A percentile compares a stretch with the other conserved stretches of the same genome.
Conservation (phyloP, 2,888 invertebrate genomes). For the Rapana venosa region DNA sequence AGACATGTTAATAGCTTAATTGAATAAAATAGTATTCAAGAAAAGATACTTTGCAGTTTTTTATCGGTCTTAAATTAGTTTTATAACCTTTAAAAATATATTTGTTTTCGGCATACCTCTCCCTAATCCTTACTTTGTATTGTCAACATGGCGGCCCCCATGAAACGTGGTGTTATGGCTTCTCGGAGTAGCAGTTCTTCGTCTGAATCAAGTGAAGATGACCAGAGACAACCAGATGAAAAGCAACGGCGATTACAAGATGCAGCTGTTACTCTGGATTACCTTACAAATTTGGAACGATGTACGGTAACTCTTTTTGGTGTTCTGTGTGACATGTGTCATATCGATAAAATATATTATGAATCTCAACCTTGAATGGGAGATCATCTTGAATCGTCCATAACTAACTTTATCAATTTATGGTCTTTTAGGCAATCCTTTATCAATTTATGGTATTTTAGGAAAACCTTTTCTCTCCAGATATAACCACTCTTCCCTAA, state of each 20-base stretch:
- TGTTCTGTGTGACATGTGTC: too few species aligned
- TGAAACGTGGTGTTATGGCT: slow-evolving; percentile 19
- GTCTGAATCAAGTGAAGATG: slow-evolving; percentile 52
- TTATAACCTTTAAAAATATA: background rate
- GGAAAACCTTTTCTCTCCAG: too few species aligned
- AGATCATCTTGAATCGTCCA: too few species aligned
- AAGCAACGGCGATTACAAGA: slow-evolving; percentile 53
- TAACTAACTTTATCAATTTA: too few species aligned
- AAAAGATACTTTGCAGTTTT: slow-evolving; percentile 2
- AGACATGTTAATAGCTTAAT: background rate
- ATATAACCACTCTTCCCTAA: too few species aligned
- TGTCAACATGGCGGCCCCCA: slow-evolving; percentile 53
- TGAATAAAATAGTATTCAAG: background rate
- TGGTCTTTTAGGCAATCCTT: too few species aligned
- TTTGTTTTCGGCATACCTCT: background rate
- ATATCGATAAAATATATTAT: too few species aligned
- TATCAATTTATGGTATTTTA: too few species aligned
- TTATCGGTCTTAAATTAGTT: background rate
- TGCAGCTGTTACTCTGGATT: slow-evolving; percentile 49
- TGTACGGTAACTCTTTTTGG: background rate
- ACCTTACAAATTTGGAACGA: background rate
- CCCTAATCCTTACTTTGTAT: background rate
- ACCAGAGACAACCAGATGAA: slow-evolving; percentile 41
- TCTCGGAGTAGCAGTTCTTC: background rate
- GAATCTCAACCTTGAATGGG: too few species aligned